Base-by-base conservation (phyloP, 35 echinoderm and acorn worm species). In the Acanthaster planci region DNA sequence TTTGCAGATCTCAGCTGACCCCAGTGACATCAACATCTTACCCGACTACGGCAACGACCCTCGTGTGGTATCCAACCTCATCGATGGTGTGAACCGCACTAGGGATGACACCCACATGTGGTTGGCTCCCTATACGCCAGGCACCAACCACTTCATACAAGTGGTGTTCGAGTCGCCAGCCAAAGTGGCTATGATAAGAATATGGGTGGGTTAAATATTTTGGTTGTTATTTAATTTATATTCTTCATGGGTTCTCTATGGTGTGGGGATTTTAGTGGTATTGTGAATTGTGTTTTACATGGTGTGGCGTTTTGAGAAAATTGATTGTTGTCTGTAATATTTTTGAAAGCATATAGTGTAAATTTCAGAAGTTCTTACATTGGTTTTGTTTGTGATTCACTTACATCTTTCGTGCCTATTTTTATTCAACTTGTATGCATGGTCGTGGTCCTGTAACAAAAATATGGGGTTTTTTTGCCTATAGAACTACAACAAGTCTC, bases 401-500 rank as follows among this genome's bases (percentile, higher is more conserved):
- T n/a, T n/a, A n/a, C n/a, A n/a, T n/a, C n/a, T n/a, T n/a, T n/a
- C n/a, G n/a, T n/a, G n/a, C n/a, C n/a, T n/a, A n/a, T n/a, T n/a
- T n/a, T n/a, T n/a, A n/a, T n/a, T n/a, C n/a, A n/a, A n/a, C n/a
- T n/a, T n/a, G n/a, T n/a, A n/a, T n/a, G n/a, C n/a, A n/a, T n/a
- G n/a, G n/a, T n/a, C n/a, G n/a, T n/a, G n/a, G n/a, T n/a, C n/a
- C n/a, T 47, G 12, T 6, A 47, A 30, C 76, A 54, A 38, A 51
- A 40, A 32, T 51, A 0, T 72, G 60, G 37, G 87, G 18, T 84
- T 37, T 92, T 52, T 31, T 84, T 51, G 67, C 52, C 52, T 72
- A 34, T 77, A 97, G 95, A 97, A 97, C 76, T 97, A 97, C 80
- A 97, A 97, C 84, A 97, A 97, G 81, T 97, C 95, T 30, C 88